Conservation (phyloP, 2,888 invertebrate genomes). For the Andrena bucephala region DNA sequence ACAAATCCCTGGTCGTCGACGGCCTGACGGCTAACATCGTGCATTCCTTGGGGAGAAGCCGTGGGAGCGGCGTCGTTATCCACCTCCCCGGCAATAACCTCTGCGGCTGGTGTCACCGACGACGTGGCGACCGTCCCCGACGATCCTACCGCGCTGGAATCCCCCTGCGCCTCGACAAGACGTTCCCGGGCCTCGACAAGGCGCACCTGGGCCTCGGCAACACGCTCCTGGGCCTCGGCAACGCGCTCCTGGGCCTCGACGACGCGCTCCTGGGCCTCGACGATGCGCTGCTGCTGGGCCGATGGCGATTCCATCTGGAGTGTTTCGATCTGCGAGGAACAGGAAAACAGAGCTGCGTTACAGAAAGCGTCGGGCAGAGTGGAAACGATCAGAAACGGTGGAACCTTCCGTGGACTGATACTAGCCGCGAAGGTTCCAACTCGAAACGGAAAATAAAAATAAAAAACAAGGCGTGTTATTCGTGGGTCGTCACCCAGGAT, state of each 20-base stretch:
- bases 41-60: neutral
- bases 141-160: slow-evolving; percentile 74
- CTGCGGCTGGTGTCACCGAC: neutral
- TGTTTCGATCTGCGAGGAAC: slow-evolving; percentile 61
- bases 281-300: slow-evolving; percentile 69
- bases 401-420: too few species aligned
- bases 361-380: neutral
- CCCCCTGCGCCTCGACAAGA: slow-evolving; percentile 75
- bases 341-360: slow-evolving; percentile 43
- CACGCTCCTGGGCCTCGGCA: slow-evolving; percentile 73
- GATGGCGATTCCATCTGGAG: slow-evolving; percentile 81
- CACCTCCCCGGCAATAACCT: neutral
- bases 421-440: neutral
- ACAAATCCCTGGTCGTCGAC: neutral
- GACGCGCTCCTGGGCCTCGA: slow-evolving; percentile 73
- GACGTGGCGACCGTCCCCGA: neutral
- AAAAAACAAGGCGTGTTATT: neutral
- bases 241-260: slow-evolving; percentile 73
- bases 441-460: neutral
- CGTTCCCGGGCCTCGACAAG: slow-evolving; percentile 64
- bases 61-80: neutral
- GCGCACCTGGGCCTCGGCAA: too few species aligned
- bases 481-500: neutral
- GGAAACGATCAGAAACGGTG: neutral
- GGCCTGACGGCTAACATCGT: neutral